A percentile compares a stretch with the other conserved stretches of the same genome.
phyloP scores from a whole-genome alignment of 1,140 invertebrate species.

The Trigoniulus corallinus region DNA sequence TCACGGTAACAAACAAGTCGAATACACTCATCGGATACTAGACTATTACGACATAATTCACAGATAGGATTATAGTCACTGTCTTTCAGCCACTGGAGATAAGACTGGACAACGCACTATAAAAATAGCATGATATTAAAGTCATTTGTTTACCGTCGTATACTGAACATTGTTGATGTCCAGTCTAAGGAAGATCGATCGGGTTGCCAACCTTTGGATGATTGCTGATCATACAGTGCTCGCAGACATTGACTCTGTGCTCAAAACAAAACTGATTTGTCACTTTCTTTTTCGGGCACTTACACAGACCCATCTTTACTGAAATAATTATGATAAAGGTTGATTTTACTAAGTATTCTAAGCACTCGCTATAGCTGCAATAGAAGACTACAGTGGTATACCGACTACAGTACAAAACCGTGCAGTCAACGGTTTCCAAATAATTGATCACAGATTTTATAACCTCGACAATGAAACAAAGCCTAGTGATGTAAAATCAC shows the following conservation, averaged over 20 bases:
- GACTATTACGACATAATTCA: constrained; percentile 58
- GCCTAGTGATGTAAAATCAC: no score
- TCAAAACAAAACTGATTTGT: constrained; percentile 98
- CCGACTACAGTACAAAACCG: no score
- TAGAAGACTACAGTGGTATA: no score
- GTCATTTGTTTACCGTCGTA: background rate
- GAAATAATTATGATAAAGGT: no score
- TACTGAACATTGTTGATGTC: no score
- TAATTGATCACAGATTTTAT: no score
- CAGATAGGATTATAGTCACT: constrained; percentile 88
- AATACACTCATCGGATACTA: constrained; percentile 70
- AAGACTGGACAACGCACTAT: constrained; percentile 94
- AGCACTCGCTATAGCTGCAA: no score
- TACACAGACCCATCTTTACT: constrained; percentile 81
- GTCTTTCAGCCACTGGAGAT: constrained; percentile 92
- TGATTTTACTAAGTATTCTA: no score
- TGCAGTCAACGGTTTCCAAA: no score
- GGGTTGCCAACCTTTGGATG: constrained; percentile 64
- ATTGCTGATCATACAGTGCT: constrained; percentile 89
- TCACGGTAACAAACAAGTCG: constrained; percentile 67
- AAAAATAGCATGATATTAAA: no score
- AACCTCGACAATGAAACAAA: no score
- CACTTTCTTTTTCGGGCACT: constrained; percentile 88
- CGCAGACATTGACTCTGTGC: constrained; percentile 95
- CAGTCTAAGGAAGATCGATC: background rate